Conservation (phyloP, 1,140 invertebrate species). For the Dufourea novaeangliae region DNA sequence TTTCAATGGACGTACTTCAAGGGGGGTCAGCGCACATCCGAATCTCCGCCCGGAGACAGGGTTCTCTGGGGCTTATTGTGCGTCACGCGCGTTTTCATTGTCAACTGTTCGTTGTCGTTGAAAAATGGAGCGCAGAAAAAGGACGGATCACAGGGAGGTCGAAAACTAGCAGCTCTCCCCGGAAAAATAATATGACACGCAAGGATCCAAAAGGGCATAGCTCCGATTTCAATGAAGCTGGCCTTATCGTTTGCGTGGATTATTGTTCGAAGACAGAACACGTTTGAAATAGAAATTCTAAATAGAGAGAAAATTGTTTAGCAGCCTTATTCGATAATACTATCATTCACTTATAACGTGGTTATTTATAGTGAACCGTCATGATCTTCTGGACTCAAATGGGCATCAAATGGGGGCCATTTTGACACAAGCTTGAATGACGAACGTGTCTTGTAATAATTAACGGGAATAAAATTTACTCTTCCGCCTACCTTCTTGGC, state of each 20-base stretch:
- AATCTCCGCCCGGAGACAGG: constrained; percentile 52
- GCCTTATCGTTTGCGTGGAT: not conserved
- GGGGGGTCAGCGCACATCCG: constrained; percentile 69
- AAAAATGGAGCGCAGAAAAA: constrained; percentile 10
- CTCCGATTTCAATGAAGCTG: not conserved
- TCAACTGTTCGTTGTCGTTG: constrained; percentile 1
- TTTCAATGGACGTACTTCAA: constrained; percentile 71
- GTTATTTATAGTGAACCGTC: no score
- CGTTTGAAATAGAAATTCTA: not conserved
- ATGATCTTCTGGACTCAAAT: no score
- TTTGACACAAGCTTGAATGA: no score
- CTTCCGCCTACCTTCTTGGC: constrained; percentile 92
- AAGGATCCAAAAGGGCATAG: not conserved
- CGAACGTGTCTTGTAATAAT: no score
- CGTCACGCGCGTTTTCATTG: constrained; percentile 37
- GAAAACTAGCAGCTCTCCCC: not conserved
- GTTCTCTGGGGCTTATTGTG: constrained; percentile 44
- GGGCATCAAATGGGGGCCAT: no score
- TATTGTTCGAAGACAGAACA: not conserved
- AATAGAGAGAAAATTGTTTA: no score
- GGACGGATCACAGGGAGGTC: not conserved
- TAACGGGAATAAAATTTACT: no score
- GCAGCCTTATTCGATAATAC: no score
- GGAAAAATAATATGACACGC: not conserved
- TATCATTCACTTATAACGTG: no score